phyloP scores from a whole-genome alignment of 2,888 invertebrate genomes.

The Nephrotoma appendiculata region DNA sequence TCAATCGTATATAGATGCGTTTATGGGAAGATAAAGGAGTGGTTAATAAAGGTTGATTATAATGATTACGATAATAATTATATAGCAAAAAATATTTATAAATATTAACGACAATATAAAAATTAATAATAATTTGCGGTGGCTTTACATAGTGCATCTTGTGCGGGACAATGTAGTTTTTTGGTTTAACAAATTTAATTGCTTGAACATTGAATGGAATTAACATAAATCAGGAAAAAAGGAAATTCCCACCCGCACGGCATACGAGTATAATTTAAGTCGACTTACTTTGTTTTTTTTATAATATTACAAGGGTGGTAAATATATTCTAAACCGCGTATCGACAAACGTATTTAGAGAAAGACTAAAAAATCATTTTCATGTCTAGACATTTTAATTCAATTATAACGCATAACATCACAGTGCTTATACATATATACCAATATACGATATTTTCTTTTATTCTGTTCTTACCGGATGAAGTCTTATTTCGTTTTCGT shows the following conservation, averaged over 20 bases:
- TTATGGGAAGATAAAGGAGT: background rate
- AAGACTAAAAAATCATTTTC: background rate
- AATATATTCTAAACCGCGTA: background rate
- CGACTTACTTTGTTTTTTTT: background rate
- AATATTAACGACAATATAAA: background rate
- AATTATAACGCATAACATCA: background rate
- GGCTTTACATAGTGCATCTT: background rate
- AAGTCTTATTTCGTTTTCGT: background rate
- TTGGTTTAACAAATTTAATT: background rate
- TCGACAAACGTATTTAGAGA: background rate
- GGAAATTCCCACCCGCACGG: background rate
- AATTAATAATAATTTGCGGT: background rate
- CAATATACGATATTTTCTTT: background rate
- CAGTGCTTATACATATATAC: background rate
- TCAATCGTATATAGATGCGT: background rate
- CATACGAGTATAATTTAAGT: background rate
- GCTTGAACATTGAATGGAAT: background rate
- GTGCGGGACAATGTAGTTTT: background rate
- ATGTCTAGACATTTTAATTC: background rate
- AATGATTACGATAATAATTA: background rate
- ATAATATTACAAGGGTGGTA: background rate
- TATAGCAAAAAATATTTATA: background rate
- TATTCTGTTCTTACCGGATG: slow-evolving; percentile 1
- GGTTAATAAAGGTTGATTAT: background rate
- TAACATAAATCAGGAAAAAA: background rate